A percentile compares a stretch with the other conserved stretches of the same genome.
Evolutionary conservation across 2,888 invertebrate genomes (phyloP).

Genomic region (Camponotus fellah): DNA sequence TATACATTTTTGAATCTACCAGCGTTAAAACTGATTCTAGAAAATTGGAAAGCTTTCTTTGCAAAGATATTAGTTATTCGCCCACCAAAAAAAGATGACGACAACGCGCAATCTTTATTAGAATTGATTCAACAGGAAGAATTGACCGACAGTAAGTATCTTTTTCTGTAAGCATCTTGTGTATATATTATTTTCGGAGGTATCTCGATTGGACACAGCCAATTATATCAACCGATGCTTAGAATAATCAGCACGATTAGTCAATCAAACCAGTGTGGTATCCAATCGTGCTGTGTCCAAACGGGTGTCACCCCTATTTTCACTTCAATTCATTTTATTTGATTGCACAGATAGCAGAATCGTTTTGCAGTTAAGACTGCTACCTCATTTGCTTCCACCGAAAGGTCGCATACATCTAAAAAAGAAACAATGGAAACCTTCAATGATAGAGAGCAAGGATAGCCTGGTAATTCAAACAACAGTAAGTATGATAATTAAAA

Average conservation of each 20-base stretch:
- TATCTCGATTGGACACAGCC: too few relatives aligned
- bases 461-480: conserved; percentile 12
- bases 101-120: not conserved
- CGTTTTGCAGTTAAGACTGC: conserved; percentile 1
- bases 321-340: not conserved
- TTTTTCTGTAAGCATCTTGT: not conserved
- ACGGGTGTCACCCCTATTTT: not conserved
- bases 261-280: too few relatives aligned
- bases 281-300: too few relatives aligned
- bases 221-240: too few relatives aligned
- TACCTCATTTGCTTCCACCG: not conserved
- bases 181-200: not conserved
- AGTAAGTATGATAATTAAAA: conserved; percentile 20
- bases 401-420: not conserved
- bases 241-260: too few relatives aligned
- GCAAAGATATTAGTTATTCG: not conserved
- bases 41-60: conserved; percentile 9
- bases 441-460: conserved; percentile 12
- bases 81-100: not conserved
- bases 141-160: not conserved
- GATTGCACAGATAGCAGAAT: conserved; percentile 1
- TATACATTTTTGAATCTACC: not conserved
- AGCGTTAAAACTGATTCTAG: not conserved
- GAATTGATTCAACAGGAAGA: not conserved
- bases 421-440: conserved; percentile 9